Percentiles rank a stretch among this genome's conserved stretches.
Evolutionary conservation across 1,140 invertebrate species (phyloP).

Genomic region (Bombus pascuorum): DNA sequence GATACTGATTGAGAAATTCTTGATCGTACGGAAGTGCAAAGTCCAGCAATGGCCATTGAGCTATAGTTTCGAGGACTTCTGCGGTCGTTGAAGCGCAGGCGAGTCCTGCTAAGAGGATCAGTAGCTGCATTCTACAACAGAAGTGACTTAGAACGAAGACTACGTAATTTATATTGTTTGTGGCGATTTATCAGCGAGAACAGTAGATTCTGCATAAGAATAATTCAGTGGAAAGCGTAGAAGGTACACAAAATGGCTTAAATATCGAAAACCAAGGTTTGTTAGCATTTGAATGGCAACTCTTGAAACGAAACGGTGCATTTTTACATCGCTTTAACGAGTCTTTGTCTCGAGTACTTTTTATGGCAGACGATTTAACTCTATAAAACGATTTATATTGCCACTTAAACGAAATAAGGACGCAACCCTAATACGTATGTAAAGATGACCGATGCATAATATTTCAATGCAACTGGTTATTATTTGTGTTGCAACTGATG

Average conservation of each 20-base stretch:
- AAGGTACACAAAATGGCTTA: too few relatives aligned
- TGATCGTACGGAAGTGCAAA: conserved; percentile 87
- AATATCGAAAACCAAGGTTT: too few relatives aligned
- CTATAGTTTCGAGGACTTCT: conserved; percentile 85
- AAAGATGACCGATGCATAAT: background rate
- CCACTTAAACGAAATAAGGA: background rate
- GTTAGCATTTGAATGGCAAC: background rate
- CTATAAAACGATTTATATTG: background rate
- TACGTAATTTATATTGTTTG: background rate
- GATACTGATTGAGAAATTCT: conserved; percentile 83
- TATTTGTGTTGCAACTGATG: background rate
- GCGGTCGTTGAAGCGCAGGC: background rate
- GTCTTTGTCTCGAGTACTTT: background rate
- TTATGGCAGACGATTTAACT: background rate
- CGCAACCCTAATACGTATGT: background rate
- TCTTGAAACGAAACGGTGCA: background rate
- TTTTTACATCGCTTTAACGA: background rate
- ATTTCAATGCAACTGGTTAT: background rate
- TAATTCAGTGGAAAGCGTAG: too few relatives aligned
- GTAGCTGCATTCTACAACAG: background rate
- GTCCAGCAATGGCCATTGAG: conserved; percentile 88
- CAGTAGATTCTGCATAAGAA: too few relatives aligned
- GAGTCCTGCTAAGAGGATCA: conserved; percentile 14
- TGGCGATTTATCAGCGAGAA: background rate
- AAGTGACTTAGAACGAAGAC: background rate